These are phyloP conservation scores for Leptinotarsa tumamoca DNA, from an alignment of 2,888 invertebrate species.

Conservation along the genomic window DNA sequence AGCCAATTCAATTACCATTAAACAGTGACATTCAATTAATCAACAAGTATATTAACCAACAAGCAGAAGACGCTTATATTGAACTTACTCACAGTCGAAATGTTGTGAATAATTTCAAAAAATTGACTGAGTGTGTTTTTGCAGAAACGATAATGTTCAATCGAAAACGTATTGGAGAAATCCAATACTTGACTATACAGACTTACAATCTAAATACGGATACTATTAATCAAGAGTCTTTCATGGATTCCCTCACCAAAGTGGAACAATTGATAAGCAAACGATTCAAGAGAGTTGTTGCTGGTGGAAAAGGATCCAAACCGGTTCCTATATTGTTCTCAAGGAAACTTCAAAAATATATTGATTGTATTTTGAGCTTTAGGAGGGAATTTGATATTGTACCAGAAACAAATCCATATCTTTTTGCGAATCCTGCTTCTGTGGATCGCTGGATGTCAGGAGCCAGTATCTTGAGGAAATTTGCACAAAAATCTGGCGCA, in stretches of 20 bases:
- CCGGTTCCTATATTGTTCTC: conserved; percentile 45
- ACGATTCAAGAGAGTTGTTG: conserved; percentile 44
- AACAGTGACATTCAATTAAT: conserved; percentile 43
- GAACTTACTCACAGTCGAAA: conserved; percentile 28
- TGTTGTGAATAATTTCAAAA: conserved; percentile 42
- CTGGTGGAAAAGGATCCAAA: conserved; percentile 45
- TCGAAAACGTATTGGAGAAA: conserved; percentile 47
- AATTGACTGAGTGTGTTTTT: conserved; percentile 44
- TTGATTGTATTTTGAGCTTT: conserved; percentile 29
- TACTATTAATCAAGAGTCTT: conserved; percentile 34
- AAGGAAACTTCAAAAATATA: conserved; percentile 39
- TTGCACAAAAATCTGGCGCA: conserved; percentile 38
- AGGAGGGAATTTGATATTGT: conserved; percentile 35
- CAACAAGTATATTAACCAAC: conserved; percentile 38
- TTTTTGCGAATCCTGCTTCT: conserved; percentile 46
- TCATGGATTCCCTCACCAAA: conserved; percentile 25
- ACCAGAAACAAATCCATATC: conserved; percentile 41
- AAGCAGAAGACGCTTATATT: conserved; percentile 39
- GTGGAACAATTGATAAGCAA: conserved; percentile 38
- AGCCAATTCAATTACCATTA: no score
- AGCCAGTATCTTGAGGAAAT: conserved; percentile 36
- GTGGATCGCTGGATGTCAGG: conserved; percentile 42
- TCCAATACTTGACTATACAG: conserved; percentile 45
- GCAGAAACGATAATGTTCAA: conserved; percentile 47
- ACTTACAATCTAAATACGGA: conserved; percentile 29